phyloP scores from a whole-genome alignment of 2,797 vertebrate species.

The Masticophis lateralis region DNA sequence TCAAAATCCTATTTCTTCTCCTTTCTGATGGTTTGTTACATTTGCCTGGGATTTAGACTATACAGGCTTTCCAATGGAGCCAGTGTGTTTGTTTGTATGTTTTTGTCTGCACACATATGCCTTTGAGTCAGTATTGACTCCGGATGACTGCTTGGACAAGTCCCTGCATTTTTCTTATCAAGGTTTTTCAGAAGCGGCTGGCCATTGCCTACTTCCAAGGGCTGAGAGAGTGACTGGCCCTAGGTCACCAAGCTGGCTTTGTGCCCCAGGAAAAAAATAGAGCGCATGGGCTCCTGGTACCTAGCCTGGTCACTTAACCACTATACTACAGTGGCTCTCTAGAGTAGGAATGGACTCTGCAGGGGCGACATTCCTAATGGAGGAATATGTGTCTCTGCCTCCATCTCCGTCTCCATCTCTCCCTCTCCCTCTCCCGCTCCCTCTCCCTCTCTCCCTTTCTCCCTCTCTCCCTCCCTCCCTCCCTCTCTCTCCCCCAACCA shows the following conservation, averaged over 20 bases:
- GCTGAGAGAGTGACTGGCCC: neutral
- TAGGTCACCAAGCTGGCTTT: neutral
- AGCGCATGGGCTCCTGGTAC: neutral
- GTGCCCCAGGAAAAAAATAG: neutral
- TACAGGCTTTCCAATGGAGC: neutral
- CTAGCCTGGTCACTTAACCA: neutral
- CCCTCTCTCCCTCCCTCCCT: too few species aligned
- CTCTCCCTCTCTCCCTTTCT: accelerated
- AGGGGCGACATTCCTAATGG: neutral
- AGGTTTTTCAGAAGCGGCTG: neutral
- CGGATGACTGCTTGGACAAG: neutral
- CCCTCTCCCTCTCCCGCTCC: neutral
- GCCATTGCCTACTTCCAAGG: neutral
- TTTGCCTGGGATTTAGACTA: neutral
- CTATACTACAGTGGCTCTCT: neutral
- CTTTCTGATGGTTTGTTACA: neutral
- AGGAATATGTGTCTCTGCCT: neutral
- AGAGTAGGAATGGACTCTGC: neutral
- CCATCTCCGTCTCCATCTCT: neutral
- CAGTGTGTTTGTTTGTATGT: neutral
- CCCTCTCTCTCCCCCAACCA: neutral
- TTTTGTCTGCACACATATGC: neutral
- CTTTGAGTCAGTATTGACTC: neutral
- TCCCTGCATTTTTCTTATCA: neutral
- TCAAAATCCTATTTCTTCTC: neutral